Base-by-base conservation (phyloP, 2,888 invertebrate genomes). In the Hypsopygia costalis region DNA sequence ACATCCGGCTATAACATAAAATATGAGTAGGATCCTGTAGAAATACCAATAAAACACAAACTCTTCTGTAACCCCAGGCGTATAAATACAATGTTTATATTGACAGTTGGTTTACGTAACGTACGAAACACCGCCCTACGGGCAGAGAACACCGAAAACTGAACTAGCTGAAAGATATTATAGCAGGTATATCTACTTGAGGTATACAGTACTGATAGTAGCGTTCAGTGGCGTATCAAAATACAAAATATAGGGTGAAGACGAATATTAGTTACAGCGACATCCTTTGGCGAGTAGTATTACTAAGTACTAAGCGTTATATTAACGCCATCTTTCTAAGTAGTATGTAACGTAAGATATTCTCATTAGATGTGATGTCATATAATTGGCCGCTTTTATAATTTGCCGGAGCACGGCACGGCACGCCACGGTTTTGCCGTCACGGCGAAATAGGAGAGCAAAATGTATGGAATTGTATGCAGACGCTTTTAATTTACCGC, bases 121-220 rank as follows among this genome's bases (percentile, higher is more conserved):
- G 68, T 59, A 58, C 68, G 63, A 79, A 81, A 81, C 82, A 76
- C 82, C 79, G 70, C 82, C 80, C 77, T 80, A 71, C 77, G 56
- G 58, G 64, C 77, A 78, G 59, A 61, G 73, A 70, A 76, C 81
- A 71, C 73, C 72, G 76, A 71, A 78, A 73, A 86, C 86, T 82
- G 77, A 81, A 76, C 72, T 55, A 63, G 62, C 76, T 80, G 76
- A 80, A 81, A 75, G 70, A 69, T 72, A 58, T 61, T 52, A 46
- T 56, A 62, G 30, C 11, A 35, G 20, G 12, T 35, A 35, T 16
- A 16, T 4, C 16, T 25, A 35, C n/a, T n/a, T n/a, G n/a, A n/a
- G n/a, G n/a, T n/a, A n/a, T n/a, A n/a, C n/a, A n/a, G n/a, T n/a
- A n/a, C 25, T 35, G 25, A 11, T 10, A 11, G 16, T 8, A 10